phyloP scores from a whole-genome alignment of 2,888 invertebrate genomes.

The Tuberolachnus salignus region DNA sequence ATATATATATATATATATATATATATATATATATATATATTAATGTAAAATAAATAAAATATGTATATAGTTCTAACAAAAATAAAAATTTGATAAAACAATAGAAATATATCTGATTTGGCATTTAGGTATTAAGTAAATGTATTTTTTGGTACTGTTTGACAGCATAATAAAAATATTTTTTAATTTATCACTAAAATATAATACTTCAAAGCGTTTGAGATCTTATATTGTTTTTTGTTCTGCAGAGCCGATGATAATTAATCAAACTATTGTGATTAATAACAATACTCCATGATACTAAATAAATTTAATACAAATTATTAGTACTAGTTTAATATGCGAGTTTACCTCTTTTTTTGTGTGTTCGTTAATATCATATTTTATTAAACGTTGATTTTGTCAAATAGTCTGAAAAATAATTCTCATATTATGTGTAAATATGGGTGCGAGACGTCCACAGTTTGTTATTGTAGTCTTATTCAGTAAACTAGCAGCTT shows the following conservation, averaged over 20 bases:
- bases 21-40: no score
- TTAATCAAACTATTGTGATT: not conserved
- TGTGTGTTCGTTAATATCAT: not conserved
- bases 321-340: not conserved
- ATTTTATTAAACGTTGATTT: no score
- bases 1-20: no score
- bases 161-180: not conserved
- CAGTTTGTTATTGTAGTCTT: conserved; percentile 69
- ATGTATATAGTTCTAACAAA: conserved; percentile 27
- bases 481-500: conserved; percentile 61
- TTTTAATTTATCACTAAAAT: conserved; percentile 4
- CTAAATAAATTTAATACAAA: not conserved
- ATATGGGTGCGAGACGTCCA: conserved; percentile 62
- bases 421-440: conserved; percentile 50
- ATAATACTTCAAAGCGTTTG: not conserved
- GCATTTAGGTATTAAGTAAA: not conserved
- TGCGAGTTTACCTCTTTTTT: not conserved
- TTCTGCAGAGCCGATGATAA: not conserved
- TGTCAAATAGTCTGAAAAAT: conserved; percentile 31
- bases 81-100: not conserved
- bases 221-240: conserved; percentile 30
- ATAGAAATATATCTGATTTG: conserved; percentile 15
- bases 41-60: not conserved
- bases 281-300: not conserved
- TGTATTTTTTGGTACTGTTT: not conserved